Evolutionary conservation across 2,797 vertebrate genomes (phyloP).

Genomic region (Acrocephalus scirpaceus): DNA sequence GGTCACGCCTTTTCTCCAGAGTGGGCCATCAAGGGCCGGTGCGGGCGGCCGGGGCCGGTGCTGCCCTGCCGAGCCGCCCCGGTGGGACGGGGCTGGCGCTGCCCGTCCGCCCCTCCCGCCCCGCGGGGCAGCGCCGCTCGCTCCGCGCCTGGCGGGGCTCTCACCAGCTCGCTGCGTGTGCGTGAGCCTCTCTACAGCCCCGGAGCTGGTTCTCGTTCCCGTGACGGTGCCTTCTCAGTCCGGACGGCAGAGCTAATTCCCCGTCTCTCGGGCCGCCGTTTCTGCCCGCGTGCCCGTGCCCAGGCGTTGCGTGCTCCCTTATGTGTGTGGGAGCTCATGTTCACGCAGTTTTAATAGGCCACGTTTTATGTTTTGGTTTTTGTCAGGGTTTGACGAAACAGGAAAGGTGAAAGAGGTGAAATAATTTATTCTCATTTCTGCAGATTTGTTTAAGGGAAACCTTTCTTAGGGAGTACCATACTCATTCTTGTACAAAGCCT

Average conservation of each 20-base stretch:
- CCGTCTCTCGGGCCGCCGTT: neutral
- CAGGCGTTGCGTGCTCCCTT: accelerated
- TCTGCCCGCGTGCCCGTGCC: neutral
- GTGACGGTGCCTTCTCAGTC: too few relatives aligned
- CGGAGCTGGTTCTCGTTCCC: neutral
- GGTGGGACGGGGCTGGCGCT: neutral
- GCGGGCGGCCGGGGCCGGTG: neutral
- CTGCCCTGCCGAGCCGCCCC: too few relatives aligned
- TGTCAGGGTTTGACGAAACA: neutral
- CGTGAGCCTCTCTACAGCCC: accelerated
- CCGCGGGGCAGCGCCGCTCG: neutral
- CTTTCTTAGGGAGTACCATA: too few relatives aligned
- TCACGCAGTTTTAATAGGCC: too few relatives aligned
- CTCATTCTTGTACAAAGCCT: neutral
- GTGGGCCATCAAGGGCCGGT: neutral
- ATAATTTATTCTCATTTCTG: neutral
- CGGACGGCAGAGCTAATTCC: neutral
- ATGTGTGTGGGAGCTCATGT: neutral
- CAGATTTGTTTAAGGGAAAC: neutral
- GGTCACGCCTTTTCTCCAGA: neutral
- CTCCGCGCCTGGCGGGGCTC: neutral
- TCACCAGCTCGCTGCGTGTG: accelerated
- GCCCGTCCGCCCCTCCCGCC: neutral
- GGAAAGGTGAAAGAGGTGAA: neutral
- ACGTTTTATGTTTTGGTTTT: neutral